phyloP scores from a whole-genome alignment of 2,113 vertebrate species.

The Malaclemys terrapin region DNA sequence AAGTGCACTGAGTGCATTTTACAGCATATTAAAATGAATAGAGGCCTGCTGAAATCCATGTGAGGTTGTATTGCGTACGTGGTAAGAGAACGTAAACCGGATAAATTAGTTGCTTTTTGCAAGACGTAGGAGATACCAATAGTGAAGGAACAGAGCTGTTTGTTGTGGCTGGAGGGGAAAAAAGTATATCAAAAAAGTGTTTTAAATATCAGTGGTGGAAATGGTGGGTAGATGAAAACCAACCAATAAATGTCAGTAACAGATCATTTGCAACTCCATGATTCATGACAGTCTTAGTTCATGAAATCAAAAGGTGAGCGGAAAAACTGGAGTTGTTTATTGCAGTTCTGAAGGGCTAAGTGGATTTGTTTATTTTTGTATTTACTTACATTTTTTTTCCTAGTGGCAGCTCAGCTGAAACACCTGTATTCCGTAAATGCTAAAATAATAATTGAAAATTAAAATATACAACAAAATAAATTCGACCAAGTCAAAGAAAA shows the following conservation, averaged over 20 bases:
- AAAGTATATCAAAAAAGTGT: background rate
- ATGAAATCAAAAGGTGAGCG: background rate
- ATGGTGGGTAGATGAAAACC: conserved; percentile 6
- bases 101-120: background rate
- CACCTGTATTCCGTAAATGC: background rate
- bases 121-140: background rate
- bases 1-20: background rate
- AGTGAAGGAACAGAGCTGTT: background rate
- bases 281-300: background rate
- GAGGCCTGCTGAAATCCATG: background rate
- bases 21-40: background rate
- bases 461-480: background rate
- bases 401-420: background rate
- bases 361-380: background rate
- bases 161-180: background rate
- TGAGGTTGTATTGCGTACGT: background rate
- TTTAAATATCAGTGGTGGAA: conserved; percentile 18
- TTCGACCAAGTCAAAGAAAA: background rate
- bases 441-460: background rate
- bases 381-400: background rate
- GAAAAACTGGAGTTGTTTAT: background rate
- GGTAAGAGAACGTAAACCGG: background rate
- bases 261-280: background rate
- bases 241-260: background rate
- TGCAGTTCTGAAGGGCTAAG: background rate